Evolutionary conservation across 2,113 vertebrate genomes (phyloP), one percentile per base, ranked within the genome.

Genomic region (Rhynchopsitta pachyrhyncha): DNA sequence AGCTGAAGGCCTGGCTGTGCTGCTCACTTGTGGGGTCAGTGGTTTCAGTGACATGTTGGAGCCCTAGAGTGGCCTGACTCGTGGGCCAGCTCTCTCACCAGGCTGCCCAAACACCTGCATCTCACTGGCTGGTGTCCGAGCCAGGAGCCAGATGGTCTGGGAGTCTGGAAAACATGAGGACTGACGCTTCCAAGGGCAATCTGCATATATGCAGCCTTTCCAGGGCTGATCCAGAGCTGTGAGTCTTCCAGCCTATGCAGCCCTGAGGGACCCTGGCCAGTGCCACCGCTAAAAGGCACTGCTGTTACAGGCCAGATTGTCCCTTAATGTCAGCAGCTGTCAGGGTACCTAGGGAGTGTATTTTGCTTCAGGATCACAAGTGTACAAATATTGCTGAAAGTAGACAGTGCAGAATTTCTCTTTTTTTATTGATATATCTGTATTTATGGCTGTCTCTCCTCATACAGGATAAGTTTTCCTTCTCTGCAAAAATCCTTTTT

Each of bases 71-170:
- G 47, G 29, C 55, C 19, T 59, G 41, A 11, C 17, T 49, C 22
- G 0, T 0, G 6, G 57, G 24, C 14, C 46, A 69, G 49, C 49
- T 47, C 39, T 79, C 25, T 62, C 84, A 3, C 39, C 71, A 35
- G 42, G 17, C 81, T 77, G 41, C 67, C 68, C 88, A 8, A 70
- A 35, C n/a, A 55, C 88, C 83, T 17, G 76, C 82, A 83, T 75
- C 91, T 55, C 42, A 2, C 80, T 27, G 24, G 17, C 77, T 93
- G 60, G 31, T 60, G 73, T 25, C 91, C 19, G 11, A 95, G 76
- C 64, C 39, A 71, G 79, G 53, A 96, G 88, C 73, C 95, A 95
- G 94, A 96, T 95, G 95, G 96, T 44, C 86, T 59, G 68, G 53
- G 76, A 90, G 63, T 3, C 86, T 82, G 91, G 50, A 89, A 35